Evolutionary conservation across 2,797 vertebrate genomes (phyloP), one percentile per base, ranked within the genome.

Genomic region (Sparidentex hasta): DNA sequence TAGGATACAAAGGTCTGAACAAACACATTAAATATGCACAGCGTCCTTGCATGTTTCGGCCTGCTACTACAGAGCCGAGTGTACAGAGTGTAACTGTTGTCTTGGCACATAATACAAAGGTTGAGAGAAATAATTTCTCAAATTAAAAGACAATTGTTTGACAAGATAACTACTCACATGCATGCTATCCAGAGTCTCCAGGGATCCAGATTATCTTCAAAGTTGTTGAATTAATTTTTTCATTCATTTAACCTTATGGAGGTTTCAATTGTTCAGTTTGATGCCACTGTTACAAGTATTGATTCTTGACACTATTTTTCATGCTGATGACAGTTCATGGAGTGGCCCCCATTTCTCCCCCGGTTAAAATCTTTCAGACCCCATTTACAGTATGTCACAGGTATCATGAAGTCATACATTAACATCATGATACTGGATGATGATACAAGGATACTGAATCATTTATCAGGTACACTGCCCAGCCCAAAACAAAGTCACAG

Each of bases 121-220:
- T 47, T 71, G 52, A 59, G 11, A 61, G 29, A 52, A 17, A 58
- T 55, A 51, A 25, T 57, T 41, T 46, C 33, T 70, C 44, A 44
- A 29, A 66, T 61, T 52, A 67, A 74, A 52, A 50, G 21, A 54
- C 51, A 23, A 81, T 68, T 48, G 44, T 74, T 62, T 85, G 76
- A 86, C 77, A 77, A 41, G 59, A 74, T 71, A 74, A 83, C 50
- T 59, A 27, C 67, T 65, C 43, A n/a, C 33, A 72, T 57, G 14
- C 43, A 44, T 64, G 63, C 33, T 29, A 17, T 50, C 8, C 44
- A 67, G 11, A 6, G 17, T 66, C 46, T 62, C 27, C 59, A 62
- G 8, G 41, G 8, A 38, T 44, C 44, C 13, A 29, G 57, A 48
- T 11, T 27, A 13, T 71, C 41, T 76, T 25, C 47, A 25, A 54